These are phyloP conservation scores for Pseudoips prasinana DNA, from an alignment of 2,888 invertebrate genomes.

Conservation along the genomic window DNA sequence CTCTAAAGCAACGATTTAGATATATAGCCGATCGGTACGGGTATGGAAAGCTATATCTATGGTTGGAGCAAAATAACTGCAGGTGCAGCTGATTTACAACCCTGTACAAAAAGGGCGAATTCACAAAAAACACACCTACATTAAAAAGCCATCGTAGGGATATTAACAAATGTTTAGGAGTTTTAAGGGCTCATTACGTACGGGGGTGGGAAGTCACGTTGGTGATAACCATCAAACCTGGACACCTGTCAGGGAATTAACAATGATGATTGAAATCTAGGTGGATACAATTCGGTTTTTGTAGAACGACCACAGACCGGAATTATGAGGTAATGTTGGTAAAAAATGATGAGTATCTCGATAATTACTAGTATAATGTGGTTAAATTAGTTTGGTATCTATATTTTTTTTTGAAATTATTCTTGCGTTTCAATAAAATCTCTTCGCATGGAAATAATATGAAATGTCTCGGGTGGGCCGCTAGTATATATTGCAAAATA, in stretches of 20 bases:
- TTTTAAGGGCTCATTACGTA: slow-evolving; percentile 59
- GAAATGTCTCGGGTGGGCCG: too few species aligned
- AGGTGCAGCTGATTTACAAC: slow-evolving; percentile 32
- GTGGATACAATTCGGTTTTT: neutral
- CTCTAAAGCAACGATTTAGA: too few species aligned
- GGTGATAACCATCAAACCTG: slow-evolving; percentile 32
- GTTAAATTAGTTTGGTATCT: too few species aligned
- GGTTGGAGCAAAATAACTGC: slow-evolving; percentile 10
- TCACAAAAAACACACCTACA: slow-evolving; percentile 46
- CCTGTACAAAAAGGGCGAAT: slow-evolving; percentile 27
- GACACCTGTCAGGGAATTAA: slow-evolving; percentile 34
- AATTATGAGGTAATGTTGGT: too few species aligned
- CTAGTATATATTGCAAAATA: too few species aligned
- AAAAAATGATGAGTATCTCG: too few species aligned
- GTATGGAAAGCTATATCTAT: too few species aligned
- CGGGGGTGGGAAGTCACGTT: slow-evolving; percentile 29
- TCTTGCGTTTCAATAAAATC: too few species aligned
- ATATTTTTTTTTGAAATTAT: too few species aligned
- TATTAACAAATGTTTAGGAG: slow-evolving; percentile 69
- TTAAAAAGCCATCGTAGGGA: slow-evolving; percentile 64
- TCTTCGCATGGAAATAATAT: too few species aligned
- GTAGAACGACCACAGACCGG: neutral
- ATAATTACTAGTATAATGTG: too few species aligned
- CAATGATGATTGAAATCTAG: slow-evolving; percentile 6
- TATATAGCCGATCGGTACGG: too few species aligned